Evolutionary conservation across 2,797 vertebrate species (phyloP), one percentile per base, ranked within the genome.

Genomic region (Apogon talboti): DNA sequence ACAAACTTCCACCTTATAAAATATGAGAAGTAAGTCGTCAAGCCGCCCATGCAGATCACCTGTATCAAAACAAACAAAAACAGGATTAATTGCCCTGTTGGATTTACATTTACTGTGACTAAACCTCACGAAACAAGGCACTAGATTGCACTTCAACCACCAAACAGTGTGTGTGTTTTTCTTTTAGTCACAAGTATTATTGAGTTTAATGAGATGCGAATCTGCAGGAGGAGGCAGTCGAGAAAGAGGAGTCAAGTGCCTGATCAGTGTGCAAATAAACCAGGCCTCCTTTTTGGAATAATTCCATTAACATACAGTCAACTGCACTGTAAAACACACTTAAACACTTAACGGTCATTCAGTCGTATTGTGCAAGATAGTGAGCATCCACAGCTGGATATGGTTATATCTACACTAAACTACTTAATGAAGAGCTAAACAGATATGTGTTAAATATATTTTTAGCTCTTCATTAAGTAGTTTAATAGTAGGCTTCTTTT

Each of bases 1-100:
- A n/a, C n/a, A n/a, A n/a, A n/a, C n/a, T n/a, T 81, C 88, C 94
- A 98, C 98, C 95, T 99, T 99, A 77, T 97, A 97, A 89, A 99
- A 99, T 90, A 99, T 98, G 67, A 99, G 91, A 53, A 99, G 88
- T 53, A 99, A 92, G 87, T 99, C 98, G 85, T 99, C 97, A 11
- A 99, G 89, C 40, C 95, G 95, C 33, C 98, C 97, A 74, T 99
- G 98, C 24, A 99, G 91, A 91, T 99, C 98, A 78, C 98, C 98
- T 99, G 87, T 2, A 87, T 46, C 73, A 47, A 24, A 41, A 51
- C 13, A 41, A 58, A 82, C 38, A 60, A 54, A 44, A 4, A 33
- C 15, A 56, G 4, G 11, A 18, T 33, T 33, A n/a, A 33, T 33
- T 7, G 21, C 59, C 28, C 9, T 19, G 6, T 5, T 4, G 30